Conservation (phyloP, 2,888 invertebrate species). For the Saturnia japonica region DNA sequence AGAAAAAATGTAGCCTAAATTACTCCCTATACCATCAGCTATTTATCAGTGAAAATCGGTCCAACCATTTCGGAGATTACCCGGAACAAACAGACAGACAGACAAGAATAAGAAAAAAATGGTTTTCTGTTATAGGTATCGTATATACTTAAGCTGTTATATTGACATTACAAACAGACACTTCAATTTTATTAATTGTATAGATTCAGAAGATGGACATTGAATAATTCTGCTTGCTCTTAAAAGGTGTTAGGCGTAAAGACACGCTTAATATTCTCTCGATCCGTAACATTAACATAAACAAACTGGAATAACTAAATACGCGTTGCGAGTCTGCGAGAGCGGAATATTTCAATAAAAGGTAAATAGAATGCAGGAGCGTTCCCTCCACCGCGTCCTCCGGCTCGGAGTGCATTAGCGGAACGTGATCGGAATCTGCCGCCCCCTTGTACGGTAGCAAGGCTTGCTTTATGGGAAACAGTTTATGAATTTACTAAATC, state of each 20-base stretch:
- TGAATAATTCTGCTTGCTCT: neutral
- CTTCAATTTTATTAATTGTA: no score
- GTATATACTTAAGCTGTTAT: no score
- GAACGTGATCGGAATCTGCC: constrained; percentile 21
- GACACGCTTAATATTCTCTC: neutral
- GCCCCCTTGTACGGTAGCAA: neutral
- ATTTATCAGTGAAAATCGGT: no score
- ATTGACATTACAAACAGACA: no score
- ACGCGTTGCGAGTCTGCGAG: constrained; percentile 6
- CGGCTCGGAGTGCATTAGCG: constrained; percentile 22
- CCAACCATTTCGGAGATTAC: no score
- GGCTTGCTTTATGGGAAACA: neutral
- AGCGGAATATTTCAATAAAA: constrained; percentile 23
- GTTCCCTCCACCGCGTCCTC: constrained; percentile 12
- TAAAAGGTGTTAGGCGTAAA: neutral
- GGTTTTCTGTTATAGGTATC: no score
- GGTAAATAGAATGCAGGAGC: constrained; percentile 21
- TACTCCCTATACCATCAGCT: no score
- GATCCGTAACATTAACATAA: constrained; percentile 11
- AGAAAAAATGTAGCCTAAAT: no score
- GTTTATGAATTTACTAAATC: neutral
- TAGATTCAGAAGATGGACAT: neutral
- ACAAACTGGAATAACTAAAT: constrained; percentile 14
- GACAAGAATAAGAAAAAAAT: no score
- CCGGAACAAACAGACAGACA: no score